Evolutionary conservation across 2,888 invertebrate genomes (phyloP), one percentile per base, ranked within the genome.

Genomic region (Brenthis hecate): DNA sequence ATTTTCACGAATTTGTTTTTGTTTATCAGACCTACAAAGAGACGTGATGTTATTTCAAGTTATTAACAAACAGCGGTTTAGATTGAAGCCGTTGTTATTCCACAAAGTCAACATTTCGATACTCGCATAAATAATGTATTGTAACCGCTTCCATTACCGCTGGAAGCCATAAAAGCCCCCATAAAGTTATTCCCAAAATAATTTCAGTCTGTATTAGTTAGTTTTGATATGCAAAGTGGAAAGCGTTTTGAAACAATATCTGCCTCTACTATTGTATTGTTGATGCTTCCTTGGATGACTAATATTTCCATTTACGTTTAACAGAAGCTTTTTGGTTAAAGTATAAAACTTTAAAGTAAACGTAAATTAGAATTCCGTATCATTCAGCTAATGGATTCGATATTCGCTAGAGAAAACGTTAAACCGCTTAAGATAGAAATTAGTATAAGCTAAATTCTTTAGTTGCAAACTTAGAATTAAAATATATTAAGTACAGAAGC

Each of bases 161-260:
- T 23, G 16, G 53, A 53, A 28, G 8, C 56, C 48, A 50, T 56
- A 65, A 65, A 65, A 50, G 50, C 64, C 50, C 64, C 8, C 62
- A 32, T 56, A 56, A 65, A 65, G 16, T 56, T 56, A 56, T 56
- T 16, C 51, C 65, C 54, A 19, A 58, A 64, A 58, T 64, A 64
- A 43, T 23, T 63, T 28, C 14, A 32, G 23, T 55, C 28, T 60
- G 51, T 32, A 64, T 55, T 54, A 48, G 54, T 57, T 68, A 64
- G 47, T 64, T 64, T 64, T 47, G 47, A 55, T 62, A 62, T 68
- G 57, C 68, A 68, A 68, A 68, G 32, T 19, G 56, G 19, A 54
- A 68, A 53, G 58, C 61, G 50, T 13, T 63, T 36, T 19, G 28
- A 68, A 68, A 47, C 19, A 43, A 47, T 47, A 23, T 43, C 58